A percentile compares a stretch with the other conserved stretches of the same genome.
Conservation (phyloP, 2,113 vertebrate species). For the Jaculus jaculus region DNA sequence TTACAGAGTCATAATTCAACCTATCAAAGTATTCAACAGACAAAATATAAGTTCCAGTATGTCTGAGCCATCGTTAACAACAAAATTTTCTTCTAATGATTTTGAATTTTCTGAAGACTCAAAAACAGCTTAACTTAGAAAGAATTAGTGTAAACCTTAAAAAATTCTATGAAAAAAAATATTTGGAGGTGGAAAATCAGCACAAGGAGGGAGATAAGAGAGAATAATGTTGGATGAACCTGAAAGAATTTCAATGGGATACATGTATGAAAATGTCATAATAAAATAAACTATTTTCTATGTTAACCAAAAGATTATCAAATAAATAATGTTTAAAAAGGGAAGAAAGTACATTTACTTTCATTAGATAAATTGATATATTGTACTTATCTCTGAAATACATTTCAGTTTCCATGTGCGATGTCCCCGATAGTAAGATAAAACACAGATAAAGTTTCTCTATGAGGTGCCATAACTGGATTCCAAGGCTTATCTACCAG, state of each 20-base stretch:
- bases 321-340: too few relatives aligned
- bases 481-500: neutral
- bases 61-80: neutral
- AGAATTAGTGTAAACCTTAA: neutral
- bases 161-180: neutral
- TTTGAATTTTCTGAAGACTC: neutral
- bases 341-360: neutral
- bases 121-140: too few relatives aligned
- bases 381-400: neutral
- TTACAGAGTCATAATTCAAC: neutral
- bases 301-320: too few relatives aligned
- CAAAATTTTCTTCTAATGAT: neutral
- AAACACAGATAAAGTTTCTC: neutral
- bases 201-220: neutral
- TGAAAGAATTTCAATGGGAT: neutral
- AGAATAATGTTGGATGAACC: neutral
- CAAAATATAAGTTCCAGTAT: neutral
- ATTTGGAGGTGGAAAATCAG: neutral
- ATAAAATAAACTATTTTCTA: too few relatives aligned
- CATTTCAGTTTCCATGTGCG: neutral
- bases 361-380: neutral
- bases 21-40: neutral
- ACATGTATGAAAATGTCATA: neutral
- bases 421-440: neutral
- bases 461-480: neutral